Evolutionary conservation across 2,888 invertebrate species (phyloP), one percentile per base, ranked within the genome.

Genomic region (Cepaea hortensis): DNA sequence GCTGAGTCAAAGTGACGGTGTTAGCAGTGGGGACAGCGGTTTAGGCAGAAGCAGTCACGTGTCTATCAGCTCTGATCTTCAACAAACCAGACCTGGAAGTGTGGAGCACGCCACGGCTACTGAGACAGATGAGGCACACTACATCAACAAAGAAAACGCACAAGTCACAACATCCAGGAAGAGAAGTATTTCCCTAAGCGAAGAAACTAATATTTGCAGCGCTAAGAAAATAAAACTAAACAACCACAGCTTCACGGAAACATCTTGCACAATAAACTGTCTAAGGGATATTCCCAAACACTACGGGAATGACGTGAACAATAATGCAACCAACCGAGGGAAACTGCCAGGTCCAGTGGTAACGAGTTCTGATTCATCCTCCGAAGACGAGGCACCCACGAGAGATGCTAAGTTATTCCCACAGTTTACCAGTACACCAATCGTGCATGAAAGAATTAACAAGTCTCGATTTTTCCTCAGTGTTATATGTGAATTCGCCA

Each of bases 1-100:
- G 4, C 3, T 70, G n/a, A 48, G 68, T 3, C 15, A 70, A 23
- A 15, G 68, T n/a, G 20, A 81, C 0, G 48, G 23, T 35, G 80
- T 48, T 48, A 81, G 68, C 50, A 6, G 72, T 15, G 23, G 46
- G 23, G 82, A 82, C 82, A 82, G 82, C n/a, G 82, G 82, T 61
- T 55, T 82, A 1, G 82, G 82, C 13, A 82, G n/a, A 23, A 82
- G 82, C 23, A 18, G 35, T 5, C 48, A 81, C 3, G 48, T n/a
- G 3, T 81, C 68, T 6, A 35, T 1, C 35, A n/a, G 5, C 48
- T 48, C 15, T 50, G 81, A 68, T 20, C 48, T 18, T 15, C 48
- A 3, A 13, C 3, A 70, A 48, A 20, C 18, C 3, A 50, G n/a
- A 48, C 23, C 15, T 62, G 13, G 9, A 35, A 48, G 3, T 18